These are phyloP conservation scores for Periophthalmus modestus DNA, from an alignment of 2,113 vertebrate genomes.

Conservation along the genomic window DNA sequence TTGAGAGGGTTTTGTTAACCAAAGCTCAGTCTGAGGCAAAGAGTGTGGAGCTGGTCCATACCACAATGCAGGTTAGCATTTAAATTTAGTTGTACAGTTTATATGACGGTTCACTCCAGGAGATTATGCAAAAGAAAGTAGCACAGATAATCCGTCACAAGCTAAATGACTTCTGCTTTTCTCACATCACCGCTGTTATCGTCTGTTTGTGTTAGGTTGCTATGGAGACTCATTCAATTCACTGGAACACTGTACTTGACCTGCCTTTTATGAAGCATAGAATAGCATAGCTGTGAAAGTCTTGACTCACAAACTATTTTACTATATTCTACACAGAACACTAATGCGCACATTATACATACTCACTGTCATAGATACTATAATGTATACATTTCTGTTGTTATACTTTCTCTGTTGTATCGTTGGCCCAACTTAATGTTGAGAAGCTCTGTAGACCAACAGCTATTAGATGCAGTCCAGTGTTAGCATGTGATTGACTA, in stretches of 20 bases:
- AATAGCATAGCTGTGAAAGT: conserved; percentile 9
- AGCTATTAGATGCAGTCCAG: not conserved
- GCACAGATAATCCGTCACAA: conserved; percentile 39
- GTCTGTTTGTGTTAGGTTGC: conserved; percentile 54
- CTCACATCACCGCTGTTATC: conserved; percentile 45
- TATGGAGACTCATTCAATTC: conserved; percentile 45
- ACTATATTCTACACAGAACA: not conserved
- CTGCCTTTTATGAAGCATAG: conserved; percentile 38
- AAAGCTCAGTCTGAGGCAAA: conserved; percentile 1
- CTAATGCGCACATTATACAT: not conserved
- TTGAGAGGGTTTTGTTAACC: conserved; percentile 30
- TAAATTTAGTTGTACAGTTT: conserved; percentile 32
- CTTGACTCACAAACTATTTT: not conserved
- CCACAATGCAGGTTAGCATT: conserved; percentile 15
- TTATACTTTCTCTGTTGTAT: not conserved
- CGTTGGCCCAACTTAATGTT: too few species aligned
- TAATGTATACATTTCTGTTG: not conserved
- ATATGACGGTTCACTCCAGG: conserved; percentile 30
- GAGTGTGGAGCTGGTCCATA: conserved; percentile 1
- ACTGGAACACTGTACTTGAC: conserved; percentile 26
- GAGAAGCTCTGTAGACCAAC: not conserved
- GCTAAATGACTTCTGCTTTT: conserved; percentile 33
- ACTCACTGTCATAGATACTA: not conserved
- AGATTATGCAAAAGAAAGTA: conserved; percentile 54
- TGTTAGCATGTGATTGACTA: too few species aligned